These are phyloP conservation scores for Serilophus lunatus DNA, from an alignment of 2,113 vertebrate species.

Conservation along the genomic window DNA sequence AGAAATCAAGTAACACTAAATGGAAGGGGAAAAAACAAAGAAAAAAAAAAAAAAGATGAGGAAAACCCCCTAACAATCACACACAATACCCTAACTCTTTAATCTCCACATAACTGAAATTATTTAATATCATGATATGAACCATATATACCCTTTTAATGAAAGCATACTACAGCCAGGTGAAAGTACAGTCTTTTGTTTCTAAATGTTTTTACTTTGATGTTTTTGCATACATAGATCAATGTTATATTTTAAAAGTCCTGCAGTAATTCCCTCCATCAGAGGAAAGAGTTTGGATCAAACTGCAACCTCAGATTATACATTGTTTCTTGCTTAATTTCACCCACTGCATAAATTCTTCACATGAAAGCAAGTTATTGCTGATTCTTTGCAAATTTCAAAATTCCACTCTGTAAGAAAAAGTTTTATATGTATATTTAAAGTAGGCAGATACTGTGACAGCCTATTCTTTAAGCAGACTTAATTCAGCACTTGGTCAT, in stretches of 20 bases:
- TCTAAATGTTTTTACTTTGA: neutral
- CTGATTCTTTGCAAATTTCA: neutral
- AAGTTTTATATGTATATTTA: neutral
- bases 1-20: too few species aligned
- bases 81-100: too few species aligned
- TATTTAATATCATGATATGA: neutral
- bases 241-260: neutral
- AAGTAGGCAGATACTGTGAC: neutral
- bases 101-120: too few species aligned
- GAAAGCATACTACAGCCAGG: neutral
- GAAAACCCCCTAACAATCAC: too few species aligned
- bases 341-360: neutral
- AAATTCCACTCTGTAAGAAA: neutral
- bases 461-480: neutral
- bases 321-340: neutral
- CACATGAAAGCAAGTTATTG: neutral
- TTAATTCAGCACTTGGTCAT: neutral
- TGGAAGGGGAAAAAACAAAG: too few species aligned
- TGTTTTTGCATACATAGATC: neutral
- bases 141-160: neutral
- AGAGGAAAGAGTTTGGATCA: neutral
- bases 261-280: neutral
- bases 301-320: neutral
- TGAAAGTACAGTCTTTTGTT: neutral
- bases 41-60: too few species aligned